phyloP scores from a whole-genome alignment of 2,888 invertebrate genomes.

The Caenorhabditis parvicauda region DNA sequence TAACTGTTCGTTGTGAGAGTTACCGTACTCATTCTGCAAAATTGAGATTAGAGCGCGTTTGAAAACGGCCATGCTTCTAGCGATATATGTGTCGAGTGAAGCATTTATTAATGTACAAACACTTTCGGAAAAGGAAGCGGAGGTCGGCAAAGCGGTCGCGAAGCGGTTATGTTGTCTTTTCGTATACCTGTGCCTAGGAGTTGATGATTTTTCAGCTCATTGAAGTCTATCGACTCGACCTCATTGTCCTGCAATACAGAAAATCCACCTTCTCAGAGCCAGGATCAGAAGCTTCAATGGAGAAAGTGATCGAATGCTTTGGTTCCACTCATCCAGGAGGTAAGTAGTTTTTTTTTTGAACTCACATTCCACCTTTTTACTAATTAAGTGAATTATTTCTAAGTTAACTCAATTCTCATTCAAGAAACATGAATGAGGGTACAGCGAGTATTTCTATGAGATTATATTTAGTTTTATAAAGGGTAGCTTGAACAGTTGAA shows the following conservation, averaged over 20 bases:
- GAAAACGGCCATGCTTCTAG: no score
- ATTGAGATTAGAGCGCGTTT: no score
- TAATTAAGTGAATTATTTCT: not conserved
- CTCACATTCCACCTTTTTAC: not conserved
- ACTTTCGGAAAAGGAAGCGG: no score
- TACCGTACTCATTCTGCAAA: no score
- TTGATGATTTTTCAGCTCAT: not conserved
- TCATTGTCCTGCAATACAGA: constrained; percentile 65
- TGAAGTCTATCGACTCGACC: constrained; percentile 1
- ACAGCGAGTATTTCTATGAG: no score
- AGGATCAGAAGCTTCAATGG: constrained; percentile 89
- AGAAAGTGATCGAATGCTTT: constrained; percentile 97
- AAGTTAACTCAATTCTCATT: not conserved
- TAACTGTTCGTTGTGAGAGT: no score
- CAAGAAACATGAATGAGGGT: no score
- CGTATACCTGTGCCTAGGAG: not conserved
- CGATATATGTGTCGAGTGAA: no score
- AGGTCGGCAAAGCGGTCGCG: no score
- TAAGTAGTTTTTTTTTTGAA: constrained; percentile 50
- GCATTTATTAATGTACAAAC: no score
- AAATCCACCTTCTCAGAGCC: constrained; percentile 72
- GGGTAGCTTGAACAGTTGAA: no score
- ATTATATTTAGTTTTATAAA: no score
- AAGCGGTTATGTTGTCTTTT: constrained; percentile 54
- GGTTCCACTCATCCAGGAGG: constrained; percentile 94